A percentile compares a stretch with the other conserved stretches of the same genome.
phyloP scores from a whole-genome alignment of 1,140 invertebrate genomes.

The Caenorhabditis briggsae region DNA sequence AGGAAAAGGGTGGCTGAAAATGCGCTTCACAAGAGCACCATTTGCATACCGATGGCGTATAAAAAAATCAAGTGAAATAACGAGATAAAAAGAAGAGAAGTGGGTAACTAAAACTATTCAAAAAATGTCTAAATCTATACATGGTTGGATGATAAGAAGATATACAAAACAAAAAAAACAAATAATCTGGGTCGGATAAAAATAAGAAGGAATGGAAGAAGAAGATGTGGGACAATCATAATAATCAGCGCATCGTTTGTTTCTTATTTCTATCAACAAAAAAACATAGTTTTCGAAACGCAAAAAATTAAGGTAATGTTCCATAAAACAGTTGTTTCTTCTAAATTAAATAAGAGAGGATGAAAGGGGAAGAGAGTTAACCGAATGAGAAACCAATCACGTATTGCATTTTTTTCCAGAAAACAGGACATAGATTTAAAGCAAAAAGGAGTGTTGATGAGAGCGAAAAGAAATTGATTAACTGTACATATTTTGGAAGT shows the following conservation, averaged over 20 bases:
- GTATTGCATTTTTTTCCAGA: constrained; percentile 47
- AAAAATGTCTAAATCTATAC: neutral
- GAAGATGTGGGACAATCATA: neutral
- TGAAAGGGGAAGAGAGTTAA: neutral
- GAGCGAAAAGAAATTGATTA: neutral
- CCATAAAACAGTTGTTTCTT: neutral
- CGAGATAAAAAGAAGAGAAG: neutral
- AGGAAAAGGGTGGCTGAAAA: neutral
- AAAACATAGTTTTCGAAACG: neutral
- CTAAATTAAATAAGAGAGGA: neutral
- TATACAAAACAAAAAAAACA: constrained; percentile 31
- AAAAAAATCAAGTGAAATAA: neutral
- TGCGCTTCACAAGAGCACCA: constrained; percentile 26
- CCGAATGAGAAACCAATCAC: constrained; percentile 43
- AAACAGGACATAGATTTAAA: constrained; percentile 9
- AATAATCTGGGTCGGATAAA: constrained; percentile 27
- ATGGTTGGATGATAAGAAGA: neutral
- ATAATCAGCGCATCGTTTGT: neutral
- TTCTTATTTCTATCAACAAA: neutral
- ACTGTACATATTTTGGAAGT: constrained; percentile 1
- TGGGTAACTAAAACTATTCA: neutral
- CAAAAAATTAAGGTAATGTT: constrained; percentile 8
- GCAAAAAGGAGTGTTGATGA: neutral
- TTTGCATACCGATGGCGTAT: neutral
- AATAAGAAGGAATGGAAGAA: neutral